These are phyloP conservation scores for Plecturocebus donacophilus DNA, from an alignment of 2,113 vertebrate genomes.

Conservation along the genomic window DNA sequence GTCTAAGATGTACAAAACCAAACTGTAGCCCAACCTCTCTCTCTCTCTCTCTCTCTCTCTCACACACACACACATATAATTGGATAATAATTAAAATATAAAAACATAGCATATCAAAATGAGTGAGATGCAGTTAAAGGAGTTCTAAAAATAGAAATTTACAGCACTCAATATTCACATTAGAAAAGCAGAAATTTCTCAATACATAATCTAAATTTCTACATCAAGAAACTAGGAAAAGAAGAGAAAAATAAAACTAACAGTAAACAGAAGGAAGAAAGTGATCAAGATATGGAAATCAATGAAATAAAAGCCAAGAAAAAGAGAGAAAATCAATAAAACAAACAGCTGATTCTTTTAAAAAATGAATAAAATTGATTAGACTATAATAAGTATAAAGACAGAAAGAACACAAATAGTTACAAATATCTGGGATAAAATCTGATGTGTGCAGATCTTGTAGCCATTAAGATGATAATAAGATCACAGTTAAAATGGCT, in stretches of 20 bases:
- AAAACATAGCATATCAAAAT: not conserved
- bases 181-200: not conserved
- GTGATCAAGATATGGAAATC: not conserved
- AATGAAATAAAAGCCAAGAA: not conserved
- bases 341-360: not conserved
- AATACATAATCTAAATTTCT: not conserved
- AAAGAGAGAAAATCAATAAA: not conserved
- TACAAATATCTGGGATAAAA: not conserved
- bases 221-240: not conserved
- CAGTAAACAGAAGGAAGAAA: not conserved
- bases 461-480: not conserved
- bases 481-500: not conserved
- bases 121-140: not conserved
- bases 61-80: not conserved
- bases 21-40: too few relatives aligned
- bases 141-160: not conserved
- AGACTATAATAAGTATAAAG: not conserved
- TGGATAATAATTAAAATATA: not conserved
- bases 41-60: too few relatives aligned
- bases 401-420: not conserved
- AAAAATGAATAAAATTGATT: not conserved
- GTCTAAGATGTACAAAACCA: too few relatives aligned
- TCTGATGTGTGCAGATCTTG: not conserved
- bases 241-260: not conserved
- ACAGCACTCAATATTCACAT: not conserved